Evolutionary conservation across 2,888 invertebrate species (phyloP).

Genomic region (Ctena decussata): DNA sequence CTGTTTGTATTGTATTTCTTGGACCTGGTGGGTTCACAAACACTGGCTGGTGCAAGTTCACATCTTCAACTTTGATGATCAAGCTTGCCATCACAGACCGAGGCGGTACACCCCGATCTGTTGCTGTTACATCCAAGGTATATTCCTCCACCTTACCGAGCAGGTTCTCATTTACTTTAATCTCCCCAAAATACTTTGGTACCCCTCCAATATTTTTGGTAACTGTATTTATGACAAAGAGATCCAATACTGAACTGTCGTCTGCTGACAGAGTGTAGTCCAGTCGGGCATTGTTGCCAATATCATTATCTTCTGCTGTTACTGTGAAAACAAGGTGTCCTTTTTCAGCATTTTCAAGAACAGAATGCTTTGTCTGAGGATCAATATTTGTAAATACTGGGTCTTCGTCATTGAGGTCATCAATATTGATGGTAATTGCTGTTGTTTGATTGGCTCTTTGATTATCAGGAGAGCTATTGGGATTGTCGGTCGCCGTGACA

Average conservation of each 20-base stretch:
- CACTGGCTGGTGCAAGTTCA: slow-evolving; percentile 95
- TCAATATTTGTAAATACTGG: slow-evolving; percentile 89
- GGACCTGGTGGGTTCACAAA: slow-evolving; percentile 68
- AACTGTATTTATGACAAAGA: slow-evolving; percentile 95
- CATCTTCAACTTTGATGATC: slow-evolving; percentile 89
- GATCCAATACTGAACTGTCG: slow-evolving; percentile 90
- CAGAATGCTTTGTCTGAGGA: slow-evolving; percentile 43
- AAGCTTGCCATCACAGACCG: slow-evolving; percentile 44
- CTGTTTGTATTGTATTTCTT: slow-evolving; percentile 47
- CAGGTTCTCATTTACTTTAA: slow-evolving; percentile 90
- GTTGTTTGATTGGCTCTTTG: slow-evolving; percentile 88
- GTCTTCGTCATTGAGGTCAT: slow-evolving; percentile 97
- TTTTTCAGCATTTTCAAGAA: slow-evolving; percentile 69
- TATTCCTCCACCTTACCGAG: slow-evolving; percentile 94
- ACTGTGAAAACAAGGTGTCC: slow-evolving; percentile 72
- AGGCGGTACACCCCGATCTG: slow-evolving; percentile 91
- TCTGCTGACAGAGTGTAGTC: slow-evolving; percentile 69
- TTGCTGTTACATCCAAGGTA: slow-evolving; percentile 92
- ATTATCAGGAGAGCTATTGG: slow-evolving; percentile 86
- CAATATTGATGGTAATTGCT: slow-evolving; percentile 89
- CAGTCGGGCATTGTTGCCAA: slow-evolving; percentile 72
- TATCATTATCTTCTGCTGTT: slow-evolving; percentile 76
- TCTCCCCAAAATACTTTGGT: slow-evolving; percentile 81
- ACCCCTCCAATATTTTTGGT: slow-evolving; percentile 74
- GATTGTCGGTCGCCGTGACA: slow-evolving; percentile 92